Evolutionary conservation across 1,140 invertebrate genomes (phyloP).

Genomic region (Diploscapter pachys): DNA sequence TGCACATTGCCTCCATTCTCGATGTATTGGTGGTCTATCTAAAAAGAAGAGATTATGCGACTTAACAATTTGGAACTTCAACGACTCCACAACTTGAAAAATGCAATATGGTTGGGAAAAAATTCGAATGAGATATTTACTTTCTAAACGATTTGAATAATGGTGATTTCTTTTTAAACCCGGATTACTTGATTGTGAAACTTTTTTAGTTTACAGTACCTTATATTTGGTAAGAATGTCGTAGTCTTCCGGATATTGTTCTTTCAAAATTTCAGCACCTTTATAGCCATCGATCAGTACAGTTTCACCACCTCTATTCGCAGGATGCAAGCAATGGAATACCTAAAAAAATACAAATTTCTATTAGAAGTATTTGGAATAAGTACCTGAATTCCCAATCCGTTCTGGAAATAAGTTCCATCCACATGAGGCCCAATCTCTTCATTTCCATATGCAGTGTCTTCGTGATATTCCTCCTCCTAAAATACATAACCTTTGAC

Average conservation of each 20-base stretch:
- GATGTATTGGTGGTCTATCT: conserved; percentile 68
- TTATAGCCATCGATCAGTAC: conserved; percentile 71
- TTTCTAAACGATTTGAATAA: too few species aligned
- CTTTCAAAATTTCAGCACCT: conserved; percentile 65
- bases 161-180: neutral
- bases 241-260: conserved; percentile 64
- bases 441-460: conserved; percentile 69
- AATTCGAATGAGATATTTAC: too few species aligned
- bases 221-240: conserved; percentile 62
- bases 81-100: too few species aligned
- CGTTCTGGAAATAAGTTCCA: conserved; percentile 71
- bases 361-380: too few species aligned
- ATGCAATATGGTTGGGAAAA: too few species aligned
- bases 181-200: neutral
- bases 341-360: conserved; percentile 54
- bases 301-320: conserved; percentile 68
- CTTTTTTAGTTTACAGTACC: neutral
- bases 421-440: conserved; percentile 66
- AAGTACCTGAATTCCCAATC: conserved; percentile 65
- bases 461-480: conserved; percentile 60
- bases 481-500: neutral
- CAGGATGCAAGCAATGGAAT: conserved; percentile 69
- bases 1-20: conserved; percentile 65
- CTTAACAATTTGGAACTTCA: too few species aligned
- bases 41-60: conserved; percentile 39